phyloP scores from a whole-genome alignment of 2,888 invertebrate species.

The Piscicola geometra region DNA sequence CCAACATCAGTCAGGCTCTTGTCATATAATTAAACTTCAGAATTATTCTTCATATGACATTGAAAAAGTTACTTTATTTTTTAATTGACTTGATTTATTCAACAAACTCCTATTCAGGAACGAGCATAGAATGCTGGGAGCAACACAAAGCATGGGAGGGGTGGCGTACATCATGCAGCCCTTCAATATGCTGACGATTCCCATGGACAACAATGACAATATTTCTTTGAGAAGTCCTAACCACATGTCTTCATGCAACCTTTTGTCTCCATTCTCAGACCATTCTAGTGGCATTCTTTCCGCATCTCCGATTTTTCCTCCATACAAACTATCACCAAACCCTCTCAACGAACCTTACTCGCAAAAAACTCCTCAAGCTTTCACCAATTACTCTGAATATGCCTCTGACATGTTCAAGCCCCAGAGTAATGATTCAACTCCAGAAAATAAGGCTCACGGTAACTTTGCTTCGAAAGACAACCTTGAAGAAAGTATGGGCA shows the following conservation, averaged over 20 bases:
- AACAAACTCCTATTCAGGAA: too few species aligned
- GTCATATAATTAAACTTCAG: too few species aligned
- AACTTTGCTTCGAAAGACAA: not conserved
- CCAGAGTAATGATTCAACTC: not conserved
- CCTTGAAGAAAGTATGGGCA: not conserved
- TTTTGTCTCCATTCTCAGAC: not conserved
- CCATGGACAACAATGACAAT: not conserved
- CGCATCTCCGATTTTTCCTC: not conserved
- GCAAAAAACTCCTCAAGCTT: not conserved
- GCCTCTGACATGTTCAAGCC: not conserved
- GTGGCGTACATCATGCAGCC: slow-evolving; percentile 9
- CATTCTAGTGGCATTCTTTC: not conserved
- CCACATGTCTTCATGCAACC: not conserved
- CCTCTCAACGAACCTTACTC: not conserved
- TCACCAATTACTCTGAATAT: not conserved
- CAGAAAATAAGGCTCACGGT: not conserved
- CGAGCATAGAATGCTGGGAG: slow-evolving; percentile 5
- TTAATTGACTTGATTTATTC: not conserved
- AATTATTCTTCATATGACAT: too few species aligned
- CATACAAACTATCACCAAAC: not conserved
- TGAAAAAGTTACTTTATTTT: not conserved
- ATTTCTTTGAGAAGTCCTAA: not conserved
- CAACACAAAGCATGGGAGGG: not conserved
- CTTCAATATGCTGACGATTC: slow-evolving; percentile 4
- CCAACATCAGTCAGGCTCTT: too few species aligned